Base-by-base conservation (phyloP, 2,797 vertebrate species). In the Onychomys arenicola region DNA sequence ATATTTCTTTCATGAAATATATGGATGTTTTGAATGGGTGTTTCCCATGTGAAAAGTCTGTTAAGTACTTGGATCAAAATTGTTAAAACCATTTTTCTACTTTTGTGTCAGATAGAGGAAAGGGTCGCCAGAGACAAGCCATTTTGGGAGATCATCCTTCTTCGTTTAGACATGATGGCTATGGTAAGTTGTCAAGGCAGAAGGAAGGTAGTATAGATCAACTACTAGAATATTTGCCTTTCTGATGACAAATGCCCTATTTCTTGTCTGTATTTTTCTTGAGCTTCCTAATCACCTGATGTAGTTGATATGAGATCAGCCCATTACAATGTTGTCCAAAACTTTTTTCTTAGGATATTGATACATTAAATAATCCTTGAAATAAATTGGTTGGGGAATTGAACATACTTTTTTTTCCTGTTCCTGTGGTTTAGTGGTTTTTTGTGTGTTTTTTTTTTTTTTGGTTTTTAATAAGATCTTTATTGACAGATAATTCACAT, bases 101-200 rank as follows among this genome's bases (percentile, higher is more conserved):
- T 97, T 98, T 97, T 97, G 86, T 98, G 92, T 98, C 98, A 99
- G 99, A 99, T 93, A 99, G 99, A 98, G 99, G 99, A 95, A 99
- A 99, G 98, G 99, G 99, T 94, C 98, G 99, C 95, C 99, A 99
- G 98, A 99, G 99, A 95, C 99, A 99, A 98, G 99, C 99, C 98
- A 99, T 99, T 98, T 98, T 99, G 98, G 99, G 99, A 98, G 99
- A 99, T 96, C 99, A 99, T 97, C 99, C 99, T 21, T 99, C 99
- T 92, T 99, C 99, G 55, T 99, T 99, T 98, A 99, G 99, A 97
- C 99, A 99, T 97, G 99, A 99, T 96, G 99, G 99, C 97, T 99
- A 99, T 97, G 99, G 99, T 99, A 98, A 99, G 99, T 99, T 96
- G 96, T 97, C 95, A 96, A 97, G 96, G 97, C 96, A 96, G 95